These are phyloP conservation scores for Lophius piscatorius DNA, from an alignment of 2,113 vertebrate species.

Conservation along the genomic window DNA sequence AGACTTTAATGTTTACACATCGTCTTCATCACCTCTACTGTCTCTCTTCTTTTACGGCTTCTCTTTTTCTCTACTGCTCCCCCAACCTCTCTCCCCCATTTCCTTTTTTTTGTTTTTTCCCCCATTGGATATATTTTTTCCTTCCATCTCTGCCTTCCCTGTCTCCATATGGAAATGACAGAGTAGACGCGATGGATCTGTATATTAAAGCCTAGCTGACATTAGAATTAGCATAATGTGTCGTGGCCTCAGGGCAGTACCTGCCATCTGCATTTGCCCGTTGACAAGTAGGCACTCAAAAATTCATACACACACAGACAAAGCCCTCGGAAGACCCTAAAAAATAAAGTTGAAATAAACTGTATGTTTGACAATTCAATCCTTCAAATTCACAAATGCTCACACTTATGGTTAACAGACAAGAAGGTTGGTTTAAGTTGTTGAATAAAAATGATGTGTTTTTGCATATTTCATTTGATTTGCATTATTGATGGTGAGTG, in stretches of 20 bases:
- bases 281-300: conserved; percentile 77
- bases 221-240: conserved; percentile 99
- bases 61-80: conserved; percentile 34
- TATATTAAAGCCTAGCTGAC: conserved; percentile 99
- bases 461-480: conserved; percentile 4
- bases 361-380: not conserved
- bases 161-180: conserved; percentile 94
- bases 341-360: conserved; percentile 10
- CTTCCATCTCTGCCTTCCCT: conserved; percentile 51
- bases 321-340: conserved; percentile 15
- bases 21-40: conserved; percentile 45
- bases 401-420: not conserved
- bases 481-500: not conserved
- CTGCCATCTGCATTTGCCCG: conserved; percentile 98
- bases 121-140: conserved; percentile 27
- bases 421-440: not conserved
- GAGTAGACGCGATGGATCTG: conserved; percentile 97
- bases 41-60: conserved; percentile 47
- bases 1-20: conserved; percentile 59
- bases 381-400: not conserved
- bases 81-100: not conserved
- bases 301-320: conserved; percentile 30
- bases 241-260: conserved; percentile 96
- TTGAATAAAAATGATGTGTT: too few relatives aligned
- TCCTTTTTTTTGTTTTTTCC: conserved; percentile 30